Evolutionary conservation across 2,797 vertebrate species (phyloP), one percentile per base, ranked within the genome.

Genomic region (Amphiprion clarkii): DNA sequence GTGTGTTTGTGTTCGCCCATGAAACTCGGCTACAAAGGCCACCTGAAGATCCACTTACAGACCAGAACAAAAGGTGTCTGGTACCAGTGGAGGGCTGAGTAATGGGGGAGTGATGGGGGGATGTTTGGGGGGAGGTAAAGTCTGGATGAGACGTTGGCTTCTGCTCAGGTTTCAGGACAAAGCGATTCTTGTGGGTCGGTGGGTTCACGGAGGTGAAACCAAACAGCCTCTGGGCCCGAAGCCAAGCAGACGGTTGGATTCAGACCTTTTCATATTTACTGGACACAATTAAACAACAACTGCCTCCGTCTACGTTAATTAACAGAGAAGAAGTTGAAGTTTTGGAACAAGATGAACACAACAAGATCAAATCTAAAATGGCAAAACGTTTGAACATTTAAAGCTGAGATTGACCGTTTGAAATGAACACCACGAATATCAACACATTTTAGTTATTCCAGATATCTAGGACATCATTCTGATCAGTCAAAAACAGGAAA

Each of bases 21-120:
- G 70, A 29, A 64, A 78, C 74, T 79, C 53, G 75, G 66, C 65
- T 48, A 62, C 68, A 84, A 52, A 79, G 75, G 75, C 83, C 79
- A 90, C 83, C 90, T 89, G 81, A 94, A 93, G 95, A 94, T 96
- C 95, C 90, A 84, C 92, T 96, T 97, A 96, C 95, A 93, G 79
- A 83, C 78, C 92, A 88, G 93, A 92, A 95, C 31, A 92, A 93
- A 95, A 94, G 90, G 81, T 81, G 84, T 88, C 69, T 72, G 57
- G 55, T 76, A 67, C 36, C 25, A 73, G 79, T 70, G 84, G 65
- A 76, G 83, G 69, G 69, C 58, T 6, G 67, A 53, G 72, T 4
- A 52, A 57, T 44, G 54, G 52, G 36, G 53, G 53, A 2, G 48
- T 27, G 74, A 40, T 23, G 27, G 42, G 52, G 55, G 59, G 66